Conservation (phyloP, 2,888 invertebrate species). For the Drosophila phalerata region DNA sequence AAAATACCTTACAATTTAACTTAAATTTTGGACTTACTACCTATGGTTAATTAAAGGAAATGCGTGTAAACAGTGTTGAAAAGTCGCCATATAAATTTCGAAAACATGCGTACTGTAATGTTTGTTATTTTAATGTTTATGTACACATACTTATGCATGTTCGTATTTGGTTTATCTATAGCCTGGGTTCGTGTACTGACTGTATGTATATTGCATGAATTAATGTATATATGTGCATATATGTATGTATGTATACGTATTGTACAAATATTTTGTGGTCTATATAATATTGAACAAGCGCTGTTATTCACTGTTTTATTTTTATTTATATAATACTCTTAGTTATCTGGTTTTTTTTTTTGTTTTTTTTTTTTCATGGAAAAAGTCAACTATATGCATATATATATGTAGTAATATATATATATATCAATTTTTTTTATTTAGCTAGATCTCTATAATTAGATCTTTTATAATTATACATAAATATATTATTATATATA, state of each 20-base stretch:
- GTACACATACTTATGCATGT: conserved; percentile 12
- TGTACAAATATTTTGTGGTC: conserved; percentile 54
- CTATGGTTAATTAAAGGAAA: background rate
- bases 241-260: conserved; percentile 17
- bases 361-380: conserved; percentile 76
- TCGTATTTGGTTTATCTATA: conserved; percentile 25
- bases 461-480: conserved; percentile 14
- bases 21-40: background rate
- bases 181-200: conserved; percentile 1
- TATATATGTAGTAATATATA: conserved; percentile 31
- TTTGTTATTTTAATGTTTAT: conserved; percentile 6
- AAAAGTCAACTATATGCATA: conserved; percentile 72
- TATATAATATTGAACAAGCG: conserved; percentile 48
- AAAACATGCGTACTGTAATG: conserved; percentile 3
- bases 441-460: conserved; percentile 34
- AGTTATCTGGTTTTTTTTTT: conserved; percentile 57
- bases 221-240: background rate
- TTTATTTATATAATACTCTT: conserved; percentile 14
- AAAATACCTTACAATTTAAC: too few relatives aligned
- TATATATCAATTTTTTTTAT: conserved; percentile 20
- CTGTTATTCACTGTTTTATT: conserved; percentile 19
- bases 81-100: conserved; percentile 28
- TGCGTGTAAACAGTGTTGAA: background rate
- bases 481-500: conserved; percentile 19
- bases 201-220: conserved; percentile 18